Percentiles rank a stretch among this genome's conserved stretches.
Evolutionary conservation across 2,113 vertebrate species (phyloP).

Genomic region (Pteronura brasiliensis): DNA sequence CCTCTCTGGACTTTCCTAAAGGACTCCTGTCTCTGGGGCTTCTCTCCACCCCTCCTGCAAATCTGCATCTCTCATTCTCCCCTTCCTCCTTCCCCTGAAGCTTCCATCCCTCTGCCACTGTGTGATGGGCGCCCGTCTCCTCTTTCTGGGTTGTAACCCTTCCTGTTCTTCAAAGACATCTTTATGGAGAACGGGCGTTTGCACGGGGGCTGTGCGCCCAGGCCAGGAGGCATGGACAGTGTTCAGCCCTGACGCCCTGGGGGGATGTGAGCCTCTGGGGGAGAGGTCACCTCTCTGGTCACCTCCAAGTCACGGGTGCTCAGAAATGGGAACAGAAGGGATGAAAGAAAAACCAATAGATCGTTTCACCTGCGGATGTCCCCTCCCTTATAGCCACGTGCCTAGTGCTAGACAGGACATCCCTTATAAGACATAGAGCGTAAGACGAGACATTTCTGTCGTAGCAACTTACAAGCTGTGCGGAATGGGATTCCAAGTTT

Average conservation of each 20-base stretch:
- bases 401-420: not conserved
- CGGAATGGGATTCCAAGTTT: conserved; percentile 94
- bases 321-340: not conserved
- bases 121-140: not conserved
- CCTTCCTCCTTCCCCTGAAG: not conserved
- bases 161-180: not conserved
- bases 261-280: not conserved
- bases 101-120: not conserved
- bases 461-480: conserved; percentile 92
- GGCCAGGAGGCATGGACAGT: not conserved
- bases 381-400: fast-evolving
- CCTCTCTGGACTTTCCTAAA: not conserved
- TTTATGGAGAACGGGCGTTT: not conserved
- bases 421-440: not conserved
- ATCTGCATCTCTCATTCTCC: not conserved
- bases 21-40: not conserved
- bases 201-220: fast-evolving
- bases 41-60: not conserved
- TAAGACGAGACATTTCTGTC: not conserved
- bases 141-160: not conserved
- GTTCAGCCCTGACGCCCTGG: not conserved
- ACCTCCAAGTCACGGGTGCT: not conserved
- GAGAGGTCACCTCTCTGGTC: not conserved
- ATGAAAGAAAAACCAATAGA: not conserved
- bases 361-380: not conserved